Percentiles rank a stretch among this genome's conserved stretches.
These are phyloP conservation scores for Turnix velox DNA, from an alignment of 2,113 vertebrate species.

Conservation along the genomic window DNA sequence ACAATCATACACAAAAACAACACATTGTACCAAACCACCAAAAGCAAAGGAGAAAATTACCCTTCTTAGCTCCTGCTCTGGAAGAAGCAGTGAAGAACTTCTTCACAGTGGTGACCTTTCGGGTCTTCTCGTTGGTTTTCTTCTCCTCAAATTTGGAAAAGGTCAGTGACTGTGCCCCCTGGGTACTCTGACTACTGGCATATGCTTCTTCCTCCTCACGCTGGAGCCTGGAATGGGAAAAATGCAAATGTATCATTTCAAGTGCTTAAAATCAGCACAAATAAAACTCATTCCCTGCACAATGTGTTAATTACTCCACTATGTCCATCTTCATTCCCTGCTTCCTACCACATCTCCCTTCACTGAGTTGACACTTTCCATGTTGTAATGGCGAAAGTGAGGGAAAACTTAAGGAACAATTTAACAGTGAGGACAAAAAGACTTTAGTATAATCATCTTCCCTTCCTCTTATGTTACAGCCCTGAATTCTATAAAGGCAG, in stretches of 20 bases:
- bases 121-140: conserved; percentile 95
- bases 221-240: conserved; percentile 79
- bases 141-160: conserved; percentile 99
- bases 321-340: background rate
- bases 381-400: background rate
- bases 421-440: background rate
- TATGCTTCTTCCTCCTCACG: conserved; percentile 95
- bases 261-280: background rate
- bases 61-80: conserved; percentile 88
- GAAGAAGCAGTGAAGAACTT: conserved; percentile 98
- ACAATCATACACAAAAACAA: background rate
- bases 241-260: background rate
- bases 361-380: background rate
- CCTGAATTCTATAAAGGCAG: background rate
- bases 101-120: conserved; percentile 96
- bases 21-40: background rate
- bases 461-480: background rate
- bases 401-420: background rate
- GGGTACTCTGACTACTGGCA: conserved; percentile 85
- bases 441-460: background rate
- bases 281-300: background rate
- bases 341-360: background rate
- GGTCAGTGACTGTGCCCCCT: conserved; percentile 80
- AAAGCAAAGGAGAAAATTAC: conserved; percentile 64
- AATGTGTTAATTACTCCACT: background rate